Conservation (phyloP, 2,113 vertebrate genomes). For the Crotalus tigris region DNA sequence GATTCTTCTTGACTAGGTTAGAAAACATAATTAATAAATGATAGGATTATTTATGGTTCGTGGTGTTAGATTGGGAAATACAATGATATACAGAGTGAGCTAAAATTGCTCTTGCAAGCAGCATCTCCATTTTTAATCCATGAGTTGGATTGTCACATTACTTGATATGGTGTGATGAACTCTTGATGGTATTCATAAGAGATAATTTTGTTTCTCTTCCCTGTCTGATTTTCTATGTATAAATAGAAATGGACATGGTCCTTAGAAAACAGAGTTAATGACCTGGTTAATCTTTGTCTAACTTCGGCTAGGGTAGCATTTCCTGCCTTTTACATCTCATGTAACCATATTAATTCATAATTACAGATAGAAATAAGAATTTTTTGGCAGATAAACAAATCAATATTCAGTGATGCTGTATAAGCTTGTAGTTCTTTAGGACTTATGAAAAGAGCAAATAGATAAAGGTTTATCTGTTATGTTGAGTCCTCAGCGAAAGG, state of each 20-base stretch:
- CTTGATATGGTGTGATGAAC: conserved; percentile 54
- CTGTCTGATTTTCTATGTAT: conserved; percentile 27
- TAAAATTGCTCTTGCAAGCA: conserved; percentile 59
- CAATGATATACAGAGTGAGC: conserved; percentile 66
- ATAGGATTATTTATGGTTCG: conserved; percentile 81
- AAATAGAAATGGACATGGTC: conserved; percentile 49
- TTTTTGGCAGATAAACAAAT: conserved; percentile 16
- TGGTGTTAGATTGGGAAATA: conserved; percentile 69
- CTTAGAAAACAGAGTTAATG: conserved; percentile 46
- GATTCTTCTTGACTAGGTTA: conserved; percentile 74
- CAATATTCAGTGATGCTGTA: not conserved
- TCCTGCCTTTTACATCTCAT: conserved; percentile 23
- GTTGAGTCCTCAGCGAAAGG: too few relatives aligned
- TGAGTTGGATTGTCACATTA: conserved; percentile 56
- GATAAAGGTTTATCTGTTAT: not conserved
- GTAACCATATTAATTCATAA: not conserved
- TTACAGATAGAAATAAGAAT: conserved; percentile 4
- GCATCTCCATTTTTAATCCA: conserved; percentile 64
- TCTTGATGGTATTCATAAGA: conserved; percentile 54
- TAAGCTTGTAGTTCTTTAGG: conserved; percentile 12
- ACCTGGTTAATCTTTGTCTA: conserved; percentile 41
- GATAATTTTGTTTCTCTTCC: conserved; percentile 28
- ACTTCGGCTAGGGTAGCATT: conserved; percentile 22
- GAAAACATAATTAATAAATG: conserved; percentile 79
- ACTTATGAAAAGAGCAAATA: not conserved